Evolutionary conservation across 2,888 invertebrate species (phyloP).

Genomic region (Spialia ferax): DNA sequence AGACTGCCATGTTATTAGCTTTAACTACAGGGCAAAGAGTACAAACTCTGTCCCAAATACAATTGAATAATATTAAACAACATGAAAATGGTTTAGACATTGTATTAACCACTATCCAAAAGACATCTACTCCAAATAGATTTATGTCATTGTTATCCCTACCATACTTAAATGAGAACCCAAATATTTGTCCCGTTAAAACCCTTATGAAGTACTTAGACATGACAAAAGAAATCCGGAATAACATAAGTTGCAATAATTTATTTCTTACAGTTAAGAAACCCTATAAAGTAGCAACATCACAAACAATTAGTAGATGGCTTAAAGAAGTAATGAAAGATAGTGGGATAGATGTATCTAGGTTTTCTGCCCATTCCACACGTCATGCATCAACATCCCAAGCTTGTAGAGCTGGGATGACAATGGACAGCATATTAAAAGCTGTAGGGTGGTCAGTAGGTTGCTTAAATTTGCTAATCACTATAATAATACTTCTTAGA

Average conservation of each 20-base stretch:
- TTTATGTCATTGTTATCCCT: neutral
- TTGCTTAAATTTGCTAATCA: neutral
- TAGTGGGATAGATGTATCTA: neutral
- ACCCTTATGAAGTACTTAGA: neutral
- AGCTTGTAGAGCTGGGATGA: constrained; percentile 3
- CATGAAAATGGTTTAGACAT: neutral
- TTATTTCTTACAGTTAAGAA: neutral
- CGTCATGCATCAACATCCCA: neutral
- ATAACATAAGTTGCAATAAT: neutral
- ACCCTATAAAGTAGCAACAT: neutral
- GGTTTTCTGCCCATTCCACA: neutral
- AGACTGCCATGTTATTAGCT: neutral
- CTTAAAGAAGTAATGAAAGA: constrained; percentile 8
- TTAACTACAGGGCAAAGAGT: constrained; percentile 1
- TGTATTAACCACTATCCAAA: neutral
- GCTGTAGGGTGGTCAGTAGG: neutral
- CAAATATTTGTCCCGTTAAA: neutral
- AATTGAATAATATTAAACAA: neutral
- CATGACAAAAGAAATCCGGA: neutral
- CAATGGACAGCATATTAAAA: neutral
- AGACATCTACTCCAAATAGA: neutral
- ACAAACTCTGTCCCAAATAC: neutral
- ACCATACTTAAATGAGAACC: neutral
- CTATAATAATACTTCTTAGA: constrained; percentile 7
- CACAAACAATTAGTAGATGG: constrained; percentile 10